Percentiles rank a stretch among this genome's conserved stretches.
Evolutionary conservation across 2,888 invertebrate genomes (phyloP).

Genomic region (Amphipyra berbera): DNA sequence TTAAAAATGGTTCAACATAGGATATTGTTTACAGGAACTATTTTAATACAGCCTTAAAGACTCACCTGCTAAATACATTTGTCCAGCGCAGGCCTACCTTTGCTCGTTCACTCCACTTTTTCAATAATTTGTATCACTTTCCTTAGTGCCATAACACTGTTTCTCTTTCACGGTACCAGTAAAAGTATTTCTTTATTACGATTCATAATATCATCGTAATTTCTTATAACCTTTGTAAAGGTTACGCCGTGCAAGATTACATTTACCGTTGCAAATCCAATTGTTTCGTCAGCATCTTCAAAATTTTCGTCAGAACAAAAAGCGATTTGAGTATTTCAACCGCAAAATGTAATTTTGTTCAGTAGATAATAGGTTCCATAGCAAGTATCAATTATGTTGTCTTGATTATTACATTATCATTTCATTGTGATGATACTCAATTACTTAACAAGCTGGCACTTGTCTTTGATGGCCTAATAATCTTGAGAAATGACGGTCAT

Average conservation of each 20-base stretch:
- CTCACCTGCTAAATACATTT: constrained; percentile 66
- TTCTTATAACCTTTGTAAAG: constrained; percentile 76
- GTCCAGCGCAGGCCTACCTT: constrained; percentile 53
- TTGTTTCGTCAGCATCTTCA: constrained; percentile 39
- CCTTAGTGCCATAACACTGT: constrained; percentile 55
- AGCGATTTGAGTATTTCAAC: constrained; percentile 30
- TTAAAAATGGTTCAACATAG: not conserved
- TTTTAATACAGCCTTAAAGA: constrained; percentile 6
- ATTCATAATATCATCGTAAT: constrained; percentile 63
- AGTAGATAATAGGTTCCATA: constrained; percentile 24
- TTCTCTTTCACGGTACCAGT: constrained; percentile 61
- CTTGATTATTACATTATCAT: constrained; percentile 37
- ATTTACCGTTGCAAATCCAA: constrained; percentile 46
- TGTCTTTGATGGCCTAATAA: constrained; percentile 47
- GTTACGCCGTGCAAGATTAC: constrained; percentile 66
- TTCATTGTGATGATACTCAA: constrained; percentile 40
- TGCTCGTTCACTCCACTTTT: constrained; percentile 53
- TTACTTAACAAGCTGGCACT: constrained; percentile 45
- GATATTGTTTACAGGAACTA: no score
- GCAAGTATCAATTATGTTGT: constrained; percentile 37
- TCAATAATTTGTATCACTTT: constrained; percentile 65
- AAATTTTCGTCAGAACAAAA: constrained; percentile 29
- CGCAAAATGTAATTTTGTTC: constrained; percentile 41
- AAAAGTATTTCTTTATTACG: constrained; percentile 63
- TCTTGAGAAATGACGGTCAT: constrained; percentile 22